A percentile compares a stretch with the other conserved stretches of the same genome.
Evolutionary conservation across 2,888 invertebrate genomes (phyloP).

Genomic region (Pammene fasciana): DNA sequence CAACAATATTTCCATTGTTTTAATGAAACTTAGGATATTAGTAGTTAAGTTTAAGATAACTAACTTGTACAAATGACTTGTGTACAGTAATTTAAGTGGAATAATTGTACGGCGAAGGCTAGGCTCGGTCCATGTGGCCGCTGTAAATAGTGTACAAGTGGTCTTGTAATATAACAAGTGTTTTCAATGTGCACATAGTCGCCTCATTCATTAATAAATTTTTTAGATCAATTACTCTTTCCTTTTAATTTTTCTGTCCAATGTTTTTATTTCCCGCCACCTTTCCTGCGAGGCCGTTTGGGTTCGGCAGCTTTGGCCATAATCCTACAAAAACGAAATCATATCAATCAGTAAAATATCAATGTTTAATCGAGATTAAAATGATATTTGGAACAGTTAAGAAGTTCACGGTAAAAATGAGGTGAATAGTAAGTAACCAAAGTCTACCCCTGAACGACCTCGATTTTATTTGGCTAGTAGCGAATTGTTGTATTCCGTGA

Average conservation of each 20-base stretch:
- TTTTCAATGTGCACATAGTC: constrained; percentile 84
- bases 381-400: not conserved
- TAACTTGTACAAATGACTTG: constrained; percentile 81
- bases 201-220: constrained; percentile 83
- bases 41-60: constrained; percentile 60
- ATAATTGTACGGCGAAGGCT: constrained; percentile 48
- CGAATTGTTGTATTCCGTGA: constrained; percentile 35
- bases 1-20: constrained; percentile 81
- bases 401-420: too few species aligned
- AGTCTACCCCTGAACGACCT: constrained; percentile 25
- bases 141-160: constrained; percentile 80
- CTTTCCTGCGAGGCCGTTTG: constrained; percentile 44
- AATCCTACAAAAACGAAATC: not conserved
- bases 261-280: constrained; percentile 47
- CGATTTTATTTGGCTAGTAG: constrained; percentile 33
- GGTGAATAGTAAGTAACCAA: not conserved
- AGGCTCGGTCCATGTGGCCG: constrained; percentile 57
- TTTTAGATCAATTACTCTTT: constrained; percentile 78
- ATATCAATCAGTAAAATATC: not conserved
- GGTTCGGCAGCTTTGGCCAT: constrained; percentile 14
- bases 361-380: too few species aligned
- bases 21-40: constrained; percentile 67
- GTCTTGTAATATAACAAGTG: constrained; percentile 80
- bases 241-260: constrained; percentile 57
- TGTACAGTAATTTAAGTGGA: constrained; percentile 73